These are phyloP conservation scores for Drosophila tani DNA, from an alignment of 1,140 invertebrate species.

Conservation along the genomic window DNA sequence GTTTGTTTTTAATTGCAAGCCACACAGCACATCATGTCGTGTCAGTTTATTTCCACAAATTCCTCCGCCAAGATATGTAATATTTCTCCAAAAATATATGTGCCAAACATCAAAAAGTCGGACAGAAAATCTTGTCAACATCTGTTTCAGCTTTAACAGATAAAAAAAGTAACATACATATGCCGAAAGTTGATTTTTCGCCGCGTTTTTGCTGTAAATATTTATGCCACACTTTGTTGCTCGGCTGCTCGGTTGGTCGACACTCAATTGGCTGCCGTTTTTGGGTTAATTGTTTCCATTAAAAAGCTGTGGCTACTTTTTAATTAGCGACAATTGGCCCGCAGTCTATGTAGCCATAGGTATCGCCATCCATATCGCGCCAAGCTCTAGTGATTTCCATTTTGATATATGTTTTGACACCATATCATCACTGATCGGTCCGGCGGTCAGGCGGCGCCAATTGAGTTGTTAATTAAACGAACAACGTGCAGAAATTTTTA, in stretches of 20 bases:
- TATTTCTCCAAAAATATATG: slow-evolving; percentile 46
- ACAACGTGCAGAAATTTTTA: slow-evolving; percentile 67
- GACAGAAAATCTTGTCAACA: slow-evolving; percentile 65
- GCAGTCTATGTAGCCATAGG: slow-evolving; percentile 29
- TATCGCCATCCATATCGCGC: slow-evolving; percentile 26
- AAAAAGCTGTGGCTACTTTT: slow-evolving; percentile 81
- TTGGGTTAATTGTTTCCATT: slow-evolving; percentile 85
- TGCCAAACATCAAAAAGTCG: slow-evolving; percentile 52
- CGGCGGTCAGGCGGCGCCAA: slow-evolving; percentile 47
- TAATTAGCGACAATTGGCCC: slow-evolving; percentile 80
- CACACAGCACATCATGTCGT: slow-evolving; percentile 31
- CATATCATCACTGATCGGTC: slow-evolving; percentile 34
- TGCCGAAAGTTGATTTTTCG: slow-evolving; percentile 53
- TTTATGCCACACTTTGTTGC: slow-evolving; percentile 53
- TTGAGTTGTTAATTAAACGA: slow-evolving; percentile 80
- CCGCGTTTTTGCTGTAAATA: slow-evolving; percentile 47
- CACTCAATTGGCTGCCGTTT: slow-evolving; percentile 72
- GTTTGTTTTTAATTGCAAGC: slow-evolving; percentile 62
- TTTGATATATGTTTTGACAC: slow-evolving; percentile 82
- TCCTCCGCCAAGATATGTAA: slow-evolving; percentile 6
- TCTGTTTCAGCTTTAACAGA: slow-evolving; percentile 60
- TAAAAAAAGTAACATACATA: slow-evolving; percentile 26
- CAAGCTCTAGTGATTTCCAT: slow-evolving; percentile 70
- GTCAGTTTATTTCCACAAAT: slow-evolving; percentile 18
- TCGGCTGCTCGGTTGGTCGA: slow-evolving; percentile 33